These are phyloP conservation scores for Volucella inanis DNA, from an alignment of 2,888 invertebrate genomes.

Conservation along the genomic window DNA sequence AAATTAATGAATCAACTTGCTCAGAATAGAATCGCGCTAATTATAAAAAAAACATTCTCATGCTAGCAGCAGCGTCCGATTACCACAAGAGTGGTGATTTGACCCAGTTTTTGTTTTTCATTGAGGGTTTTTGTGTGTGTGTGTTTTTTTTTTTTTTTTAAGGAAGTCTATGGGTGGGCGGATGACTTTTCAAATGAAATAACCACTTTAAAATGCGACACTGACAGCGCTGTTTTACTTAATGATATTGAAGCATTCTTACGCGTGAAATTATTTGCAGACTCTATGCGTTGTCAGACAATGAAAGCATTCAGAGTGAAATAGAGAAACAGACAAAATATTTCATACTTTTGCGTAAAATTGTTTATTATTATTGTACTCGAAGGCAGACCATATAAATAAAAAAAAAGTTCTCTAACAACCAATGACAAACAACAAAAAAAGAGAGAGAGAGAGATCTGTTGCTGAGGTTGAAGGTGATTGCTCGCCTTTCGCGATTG, in stretches of 20 bases:
- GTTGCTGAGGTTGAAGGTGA: conserved; percentile 37
- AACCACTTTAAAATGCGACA: conserved; percentile 21
- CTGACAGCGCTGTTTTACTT: background rate
- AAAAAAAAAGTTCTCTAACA: conserved; percentile 17
- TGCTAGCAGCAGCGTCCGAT: conserved; percentile 19
- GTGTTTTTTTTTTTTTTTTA: background rate
- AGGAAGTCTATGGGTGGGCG: conserved; percentile 5
- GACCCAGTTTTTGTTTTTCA: conserved; percentile 54
- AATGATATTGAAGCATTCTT: conserved; percentile 1
- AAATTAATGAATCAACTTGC: conserved; percentile 49
- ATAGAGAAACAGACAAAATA: background rate
- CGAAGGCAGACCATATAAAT: background rate
- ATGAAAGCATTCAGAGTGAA: conserved; percentile 6
- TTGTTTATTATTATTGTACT: conserved; percentile 27
- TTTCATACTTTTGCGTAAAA: background rate
- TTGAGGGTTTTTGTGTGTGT: background rate
- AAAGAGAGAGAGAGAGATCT: background rate
- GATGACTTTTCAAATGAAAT: conserved; percentile 14
- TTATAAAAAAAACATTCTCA: conserved; percentile 37
- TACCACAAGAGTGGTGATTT: conserved; percentile 44
- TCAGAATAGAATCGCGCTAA: conserved; percentile 56
- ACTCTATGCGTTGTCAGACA: background rate
- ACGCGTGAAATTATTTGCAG: conserved; percentile 3
- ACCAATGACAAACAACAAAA: conserved; percentile 7
- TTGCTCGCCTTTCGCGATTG: background rate